phyloP scores from a whole-genome alignment of 1,140 invertebrate species.

The Nasonia longicornis region DNA sequence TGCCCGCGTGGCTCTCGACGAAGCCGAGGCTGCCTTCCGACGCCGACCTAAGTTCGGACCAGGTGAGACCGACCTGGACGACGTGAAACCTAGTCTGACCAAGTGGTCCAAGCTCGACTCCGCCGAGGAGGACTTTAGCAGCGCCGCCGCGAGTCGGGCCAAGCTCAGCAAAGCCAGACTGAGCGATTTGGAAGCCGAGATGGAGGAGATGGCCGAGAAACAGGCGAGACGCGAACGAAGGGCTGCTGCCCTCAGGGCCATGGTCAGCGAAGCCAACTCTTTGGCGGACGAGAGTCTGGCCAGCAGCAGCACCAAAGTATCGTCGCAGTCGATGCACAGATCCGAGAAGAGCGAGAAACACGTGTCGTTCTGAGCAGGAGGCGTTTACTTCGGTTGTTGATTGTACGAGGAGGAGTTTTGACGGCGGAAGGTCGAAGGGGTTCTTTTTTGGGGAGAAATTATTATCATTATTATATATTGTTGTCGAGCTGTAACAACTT shows the following conservation, averaged over 20 bases:
- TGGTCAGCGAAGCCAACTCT: conserved; percentile 62
- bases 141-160: conserved; percentile 62
- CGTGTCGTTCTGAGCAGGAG: conserved; percentile 53
- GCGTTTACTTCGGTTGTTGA: not conserved
- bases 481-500: too few species aligned
- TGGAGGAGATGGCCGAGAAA: conserved; percentile 68
- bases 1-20: conserved; percentile 53
- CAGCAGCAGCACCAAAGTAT: conserved; percentile 48
- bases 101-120: conserved; percentile 62
- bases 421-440: not conserved
- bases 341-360: conserved; percentile 57
- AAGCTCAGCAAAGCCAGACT: conserved; percentile 64
- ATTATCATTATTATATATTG: too few species aligned
- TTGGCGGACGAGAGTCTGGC: conserved; percentile 47
- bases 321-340: not conserved
- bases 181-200: conserved; percentile 67
- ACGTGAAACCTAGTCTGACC: conserved; percentile 45
- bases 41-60: conserved; percentile 60
- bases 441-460: too few species aligned
- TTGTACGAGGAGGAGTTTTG: not conserved
- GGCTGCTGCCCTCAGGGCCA: conserved; percentile 61
- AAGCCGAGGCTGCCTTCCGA: conserved; percentile 57
- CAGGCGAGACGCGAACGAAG: conserved; percentile 66
- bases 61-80: conserved; percentile 58
- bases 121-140: conserved; percentile 42